Evolutionary conservation across 1,140 invertebrate genomes (phyloP), one percentile per base, ranked within the genome.

Genomic region (Apis cerana): DNA sequence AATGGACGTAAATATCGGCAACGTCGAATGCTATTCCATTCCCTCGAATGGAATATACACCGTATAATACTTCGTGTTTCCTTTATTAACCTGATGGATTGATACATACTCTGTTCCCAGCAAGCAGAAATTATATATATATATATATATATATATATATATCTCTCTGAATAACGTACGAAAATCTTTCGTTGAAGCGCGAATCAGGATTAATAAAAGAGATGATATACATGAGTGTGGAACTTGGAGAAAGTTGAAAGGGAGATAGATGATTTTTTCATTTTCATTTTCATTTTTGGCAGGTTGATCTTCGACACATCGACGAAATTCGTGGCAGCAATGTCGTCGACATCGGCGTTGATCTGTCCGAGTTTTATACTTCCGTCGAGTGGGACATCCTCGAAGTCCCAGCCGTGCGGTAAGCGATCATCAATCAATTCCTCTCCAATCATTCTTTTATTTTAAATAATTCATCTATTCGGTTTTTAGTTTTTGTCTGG

Each of bases 321-420:
- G 97, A 98, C 89, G 97, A 98, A 93, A 95, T 97, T 70, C 96
- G 96, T 82, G 97, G 97, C 87, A 97, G 97, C 84, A 97, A 97
- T 90, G 95, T 97, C 77, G 97, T 98, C 27, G 96, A 97, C 69
- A 96, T 98, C 87, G 98, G 98, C 75, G 98, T 99, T 61, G 98
- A 99, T 95, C 95, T 99, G 87, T 97, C 97, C 67, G 98, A 99
- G 94, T 99, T 98, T 95, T 99, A 99, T 94, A 97, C 97, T 91
- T 99, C 98, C 80, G 98, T 99, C 27, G 99, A 99, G 94, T 99
- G 99, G 99, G 99, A 99, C 94, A 98, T 99, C 90, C 96, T 99
- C 80, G 97, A 98, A 94, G 98, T 99, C 88, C 98, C 98, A 54
- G 98, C 98, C 88, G 97, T 98, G 80, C 96, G 97, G 97, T 97